Evolutionary conservation across 2,888 invertebrate species (phyloP), one percentile per base, ranked within the genome.

Genomic region (Xestia c-nigrum): DNA sequence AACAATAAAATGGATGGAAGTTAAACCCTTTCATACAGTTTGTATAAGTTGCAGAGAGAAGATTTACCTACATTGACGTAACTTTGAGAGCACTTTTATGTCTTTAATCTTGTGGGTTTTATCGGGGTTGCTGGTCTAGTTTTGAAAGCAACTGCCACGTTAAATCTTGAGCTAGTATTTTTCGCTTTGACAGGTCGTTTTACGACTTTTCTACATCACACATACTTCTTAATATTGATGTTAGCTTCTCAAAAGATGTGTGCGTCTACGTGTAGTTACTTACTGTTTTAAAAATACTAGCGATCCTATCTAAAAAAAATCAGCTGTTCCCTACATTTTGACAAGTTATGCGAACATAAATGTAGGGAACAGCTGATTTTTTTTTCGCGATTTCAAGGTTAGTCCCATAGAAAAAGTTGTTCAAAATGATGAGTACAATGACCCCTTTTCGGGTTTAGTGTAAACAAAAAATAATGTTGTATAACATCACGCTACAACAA

Each of bases 41-140:
- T 80, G 46, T 73, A 66, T 10, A 59, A 73, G 73, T 73, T 43
- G 12, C n/a, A 64, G 16, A 43, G 16, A 43, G 64, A 52, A 6
- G 24, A 65, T 52, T 46, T 46, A 73, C 43, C 31, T 50, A 67
- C 67, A 82, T 68, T 75, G 55, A 64, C 64, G 50, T 57, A 61
- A 43, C 38, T 79, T 76, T 50, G 43, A 57, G 67, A 24, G 67
- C 68, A 63, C 47, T 82, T 79, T 76, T 64, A 79, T n/a, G 59
- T 40, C 52, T 74, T 78, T 65, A 78, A 78, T 81, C 81, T 78
- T 21, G 50, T n/a, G 43, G 75, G 63, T 64, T 79, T 63, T 82
- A 79, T 82, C 55, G 83, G 7, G 57, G 76, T 64, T 68, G n/a
- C 50, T 57, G 14, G 55, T 10, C 7, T n/a, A 76, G 64, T 52